Percentiles rank a stretch among this genome's conserved stretches.
Evolutionary conservation across 2,888 invertebrate species (phyloP).

Genomic region (Seira ritae): DNA sequence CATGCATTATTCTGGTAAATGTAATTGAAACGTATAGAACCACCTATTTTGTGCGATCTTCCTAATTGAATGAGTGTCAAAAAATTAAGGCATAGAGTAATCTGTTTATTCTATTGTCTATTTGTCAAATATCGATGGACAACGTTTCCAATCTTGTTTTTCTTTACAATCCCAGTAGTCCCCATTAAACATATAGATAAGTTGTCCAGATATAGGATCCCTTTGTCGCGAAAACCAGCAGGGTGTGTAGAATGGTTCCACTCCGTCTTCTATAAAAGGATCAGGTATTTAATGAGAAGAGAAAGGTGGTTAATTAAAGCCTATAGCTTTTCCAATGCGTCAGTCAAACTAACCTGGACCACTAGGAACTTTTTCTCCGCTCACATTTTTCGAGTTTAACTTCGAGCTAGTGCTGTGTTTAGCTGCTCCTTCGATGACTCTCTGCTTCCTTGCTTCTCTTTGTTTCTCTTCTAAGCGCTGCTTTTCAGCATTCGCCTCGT

Average conservation of each 20-base stretch:
- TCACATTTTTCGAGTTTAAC: slow-evolving; percentile 7
- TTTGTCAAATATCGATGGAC: slow-evolving; percentile 89
- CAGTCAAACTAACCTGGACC: neutral
- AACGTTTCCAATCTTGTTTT: slow-evolving; percentile 89
- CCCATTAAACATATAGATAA: slow-evolving; percentile 89
- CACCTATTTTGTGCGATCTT: neutral
- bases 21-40: neutral
- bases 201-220: slow-evolving; percentile 80
- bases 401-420: slow-evolving; percentile 28
- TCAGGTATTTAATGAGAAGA: neutral
- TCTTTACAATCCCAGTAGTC: slow-evolving; percentile 96
- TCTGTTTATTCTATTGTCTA: neutral
- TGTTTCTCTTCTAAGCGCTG: slow-evolving; percentile 96
- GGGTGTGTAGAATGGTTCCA: slow-evolving; percentile 77
- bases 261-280: slow-evolving; percentile 40
- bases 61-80: no score
- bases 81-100: neutral
- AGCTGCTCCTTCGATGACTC: slow-evolving; percentile 15
- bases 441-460: slow-evolving; percentile 83
- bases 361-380: neutral
- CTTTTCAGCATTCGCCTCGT: slow-evolving; percentile 92
- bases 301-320: neutral
- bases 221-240: slow-evolving; percentile 92
- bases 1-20: neutral
- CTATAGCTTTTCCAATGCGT: neutral